phyloP scores from a whole-genome alignment of 2,113 vertebrate species.

The Nibea albiflora region DNA sequence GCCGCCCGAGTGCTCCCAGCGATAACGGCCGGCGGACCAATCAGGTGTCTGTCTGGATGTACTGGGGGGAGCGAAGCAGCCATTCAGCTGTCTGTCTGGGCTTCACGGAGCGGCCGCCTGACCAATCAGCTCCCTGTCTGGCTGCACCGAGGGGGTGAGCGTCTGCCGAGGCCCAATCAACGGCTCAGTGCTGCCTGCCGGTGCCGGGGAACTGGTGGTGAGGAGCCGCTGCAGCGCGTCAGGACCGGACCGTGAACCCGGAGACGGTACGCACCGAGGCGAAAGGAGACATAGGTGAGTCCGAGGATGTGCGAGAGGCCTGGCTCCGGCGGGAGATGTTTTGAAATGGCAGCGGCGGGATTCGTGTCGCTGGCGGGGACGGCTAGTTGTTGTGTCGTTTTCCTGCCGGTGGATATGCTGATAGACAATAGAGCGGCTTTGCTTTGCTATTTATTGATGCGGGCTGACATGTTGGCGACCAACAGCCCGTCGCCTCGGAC shows the following conservation, averaged over 20 bases:
- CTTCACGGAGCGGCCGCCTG: conserved; percentile 35
- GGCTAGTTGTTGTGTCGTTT: conserved; percentile 37
- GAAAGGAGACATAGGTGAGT: conserved; percentile 86
- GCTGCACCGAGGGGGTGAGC: conserved; percentile 76
- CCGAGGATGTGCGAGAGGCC: conserved; percentile 84
- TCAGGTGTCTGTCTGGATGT: conserved; percentile 54
- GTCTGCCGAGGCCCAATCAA: conserved; percentile 85
- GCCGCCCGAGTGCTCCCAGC: neutral
- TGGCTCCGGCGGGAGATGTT: conserved; percentile 51
- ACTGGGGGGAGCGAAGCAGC: conserved; percentile 25
- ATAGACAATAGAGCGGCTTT: conserved; percentile 81
- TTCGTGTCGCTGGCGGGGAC: conserved; percentile 28
- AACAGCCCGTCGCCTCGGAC: conserved; percentile 71
- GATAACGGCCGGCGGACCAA: conserved; percentile 29
- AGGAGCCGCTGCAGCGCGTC: conserved; percentile 84
- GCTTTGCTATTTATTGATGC: conserved; percentile 76
- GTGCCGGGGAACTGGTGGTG: conserved; percentile 87
- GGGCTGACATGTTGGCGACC: conserved; percentile 76
- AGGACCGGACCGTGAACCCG: conserved; percentile 86
- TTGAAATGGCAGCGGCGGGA: conserved; percentile 62
- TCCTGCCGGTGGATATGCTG: conserved; percentile 49
- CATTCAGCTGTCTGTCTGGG: conserved; percentile 46
- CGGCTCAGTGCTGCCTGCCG: conserved; percentile 86
- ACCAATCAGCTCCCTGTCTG: conserved; percentile 81
- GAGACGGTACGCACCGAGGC: conserved; percentile 85